Base-by-base conservation (phyloP, 2,113 vertebrate species). In the Thalassarche chlororhynchos region DNA sequence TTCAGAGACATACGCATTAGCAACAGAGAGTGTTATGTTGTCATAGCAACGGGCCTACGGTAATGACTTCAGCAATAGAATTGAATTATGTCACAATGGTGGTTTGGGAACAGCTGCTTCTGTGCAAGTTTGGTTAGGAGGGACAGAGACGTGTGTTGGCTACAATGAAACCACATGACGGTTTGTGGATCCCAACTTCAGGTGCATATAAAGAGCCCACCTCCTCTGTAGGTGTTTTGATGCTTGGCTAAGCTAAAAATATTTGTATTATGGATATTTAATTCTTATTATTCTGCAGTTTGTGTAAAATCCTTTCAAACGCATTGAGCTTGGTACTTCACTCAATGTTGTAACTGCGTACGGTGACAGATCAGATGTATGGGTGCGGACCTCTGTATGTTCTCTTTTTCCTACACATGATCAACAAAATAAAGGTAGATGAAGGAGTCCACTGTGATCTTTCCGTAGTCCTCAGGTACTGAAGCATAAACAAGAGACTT, bases 21-120 rank as follows among this genome's bases (percentile, higher is more conserved):
- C 66, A 87, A 87, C 24, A 40, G n/a, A 81, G 69, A 36, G 17
- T 76, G 42, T 85, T 92, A 49, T 40, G 74, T 70, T 96, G 93
- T 87, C 75, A 88, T 15, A 26, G 78, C 70, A 95, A 97, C 54
- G 0, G 32, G 25, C 31, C 34, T 68, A 26, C 4, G 2, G 21
- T 85, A 91, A 91, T 91, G 81, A 85, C 61, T 97, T 89, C 87
- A 72, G 84, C 79, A 87, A 66, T 0, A 58, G 64, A 81, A 76
- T 46, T 49, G 31, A 91, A 87, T 93, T 91, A 51, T 87, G 49
- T 87, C 66, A 89, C 61, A 66, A 55, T 11, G n/a, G 32, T 82
- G 47, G 13, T 85, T 85, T 83, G 71, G 74, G 70, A 85, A 42
- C 81, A 93, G 57, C 70, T 96, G 66, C 29, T 87, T 87, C 58